Base-by-base conservation (phyloP, 2,797 vertebrate genomes). In the Melanotaenia maccullochi region DNA sequence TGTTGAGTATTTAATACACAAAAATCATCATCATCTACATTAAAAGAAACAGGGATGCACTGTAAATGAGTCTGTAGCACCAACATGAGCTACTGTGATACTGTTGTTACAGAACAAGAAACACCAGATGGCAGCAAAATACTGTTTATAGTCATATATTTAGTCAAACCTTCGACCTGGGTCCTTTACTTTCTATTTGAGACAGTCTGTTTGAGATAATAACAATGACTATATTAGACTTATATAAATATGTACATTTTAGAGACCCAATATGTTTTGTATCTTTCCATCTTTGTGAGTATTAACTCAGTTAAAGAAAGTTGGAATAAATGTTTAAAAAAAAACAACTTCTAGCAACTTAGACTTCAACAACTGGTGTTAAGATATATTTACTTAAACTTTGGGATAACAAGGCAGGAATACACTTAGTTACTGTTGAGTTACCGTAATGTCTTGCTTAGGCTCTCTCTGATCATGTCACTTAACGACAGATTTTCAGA, bases 71-170 rank as follows among this genome's bases (percentile, higher is more conserved):
- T 47, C 3, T 44, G 42, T 11, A 49, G 18, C 47, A 14, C 14
- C 5, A 20, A 25, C 12, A 20, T 18, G 20, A 36, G 7, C 24
- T 65, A 1, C 2, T 36, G 24, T 20, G 4, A 20, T 20, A 40
- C 4, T 28, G 52, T 38, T 36, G 9, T 60, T 1, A 28, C 16
- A 1, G 2, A 13, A 13, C 33, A 7, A 36, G 1, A 20, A 64
- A 64, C 92, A 89, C 89, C 83, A 91, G 92, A 87, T 92, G 91
- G 89, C 89, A 89, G 81, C 70, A 89, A 74, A 70, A 51, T n/a
- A 47, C 12, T 63, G 20, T 55, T 60, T 64, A 18, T 60, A 1
- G 40, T 60, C 2, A 63, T 49, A 61, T 68, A 22, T 22, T 24
- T 3, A 7, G 47, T 5, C 7, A 35, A 7, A 9, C 16, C 9